phyloP scores from a whole-genome alignment of 2,888 invertebrate species.

The Belgica antarctica region DNA sequence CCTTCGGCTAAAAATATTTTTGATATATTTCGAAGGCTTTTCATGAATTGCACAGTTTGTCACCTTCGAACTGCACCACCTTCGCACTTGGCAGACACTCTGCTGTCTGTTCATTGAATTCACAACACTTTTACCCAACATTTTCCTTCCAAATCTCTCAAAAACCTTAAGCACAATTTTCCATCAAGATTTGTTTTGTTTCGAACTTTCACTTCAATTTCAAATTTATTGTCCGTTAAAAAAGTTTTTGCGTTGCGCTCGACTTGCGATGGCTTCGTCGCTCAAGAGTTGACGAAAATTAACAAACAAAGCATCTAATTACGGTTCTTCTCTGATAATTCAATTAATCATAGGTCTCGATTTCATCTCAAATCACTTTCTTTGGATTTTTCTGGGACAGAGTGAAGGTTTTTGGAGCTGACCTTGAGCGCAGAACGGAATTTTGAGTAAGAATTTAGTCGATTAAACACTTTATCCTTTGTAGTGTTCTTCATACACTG shows the following conservation, averaged over 20 bases:
- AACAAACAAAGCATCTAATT: background rate
- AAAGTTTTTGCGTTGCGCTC: background rate
- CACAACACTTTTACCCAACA: background rate
- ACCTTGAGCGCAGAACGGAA: background rate
- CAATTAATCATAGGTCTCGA: conserved; percentile 25
- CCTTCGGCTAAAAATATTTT: background rate
- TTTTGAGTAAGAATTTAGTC: background rate
- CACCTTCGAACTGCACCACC: conserved; percentile 5
- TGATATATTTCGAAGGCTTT: background rate
- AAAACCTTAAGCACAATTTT: background rate
- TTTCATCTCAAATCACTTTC: background rate
- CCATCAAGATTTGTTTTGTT: background rate
- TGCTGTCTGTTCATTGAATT: background rate
- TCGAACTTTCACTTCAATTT: conserved; percentile 30
- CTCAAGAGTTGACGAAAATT: conserved; percentile 17
- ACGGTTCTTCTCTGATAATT: too few relatives aligned
- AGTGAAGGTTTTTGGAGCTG: background rate
- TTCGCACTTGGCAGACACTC: background rate
- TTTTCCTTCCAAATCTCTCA: background rate
- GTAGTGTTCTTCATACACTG: background rate
- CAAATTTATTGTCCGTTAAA: conserved; percentile 24
- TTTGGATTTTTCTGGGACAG: too few relatives aligned
- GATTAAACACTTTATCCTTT: background rate
- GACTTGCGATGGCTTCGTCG: background rate
- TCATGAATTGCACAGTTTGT: background rate